Evolutionary conservation across 1,140 invertebrate species (phyloP).

Genomic region (Drosophila pallidifrons): DNA sequence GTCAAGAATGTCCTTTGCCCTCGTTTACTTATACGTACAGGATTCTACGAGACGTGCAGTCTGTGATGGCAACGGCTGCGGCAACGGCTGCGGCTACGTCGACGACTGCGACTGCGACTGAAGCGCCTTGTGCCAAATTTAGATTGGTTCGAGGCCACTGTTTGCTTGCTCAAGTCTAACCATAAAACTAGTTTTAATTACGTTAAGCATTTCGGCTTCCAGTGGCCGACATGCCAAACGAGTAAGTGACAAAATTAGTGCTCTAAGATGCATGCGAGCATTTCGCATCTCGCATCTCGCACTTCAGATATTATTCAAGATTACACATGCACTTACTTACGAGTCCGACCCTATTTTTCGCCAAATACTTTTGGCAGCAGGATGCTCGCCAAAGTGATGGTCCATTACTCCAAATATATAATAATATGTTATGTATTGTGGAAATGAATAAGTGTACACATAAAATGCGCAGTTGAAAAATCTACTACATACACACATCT

Average conservation of each 20-base stretch:
- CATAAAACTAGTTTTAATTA: conserved; percentile 80
- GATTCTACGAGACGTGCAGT: conserved; percentile 11
- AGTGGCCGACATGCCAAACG: conserved; percentile 18
- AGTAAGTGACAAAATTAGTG: conserved; percentile 4
- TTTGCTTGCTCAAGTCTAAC: conserved; percentile 36
- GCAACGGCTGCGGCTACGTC: neutral
- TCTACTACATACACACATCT: neutral
- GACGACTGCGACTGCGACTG: neutral
- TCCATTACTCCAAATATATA: no score
- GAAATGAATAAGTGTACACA: conserved; percentile 9
- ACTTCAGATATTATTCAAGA: neutral
- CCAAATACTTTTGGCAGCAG: neutral
- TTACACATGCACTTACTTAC: neutral
- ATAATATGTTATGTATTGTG: neutral
- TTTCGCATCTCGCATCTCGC: neutral
- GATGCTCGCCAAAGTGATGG: no score
- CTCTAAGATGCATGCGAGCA: neutral
- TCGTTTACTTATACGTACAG: conserved; percentile 1
- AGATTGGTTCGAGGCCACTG: conserved; percentile 9
- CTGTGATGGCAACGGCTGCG: conserved; percentile 4
- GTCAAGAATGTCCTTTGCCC: conserved; percentile 33
- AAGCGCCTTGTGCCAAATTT: conserved; percentile 43
- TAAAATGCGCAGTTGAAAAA: conserved; percentile 12
- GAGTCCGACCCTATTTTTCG: neutral
- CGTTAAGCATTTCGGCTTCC: conserved; percentile 69